Evolutionary conservation across 2,113 vertebrate genomes (phyloP), one percentile per base, ranked within the genome.

Genomic region (Spermophilus dauricus): DNA sequence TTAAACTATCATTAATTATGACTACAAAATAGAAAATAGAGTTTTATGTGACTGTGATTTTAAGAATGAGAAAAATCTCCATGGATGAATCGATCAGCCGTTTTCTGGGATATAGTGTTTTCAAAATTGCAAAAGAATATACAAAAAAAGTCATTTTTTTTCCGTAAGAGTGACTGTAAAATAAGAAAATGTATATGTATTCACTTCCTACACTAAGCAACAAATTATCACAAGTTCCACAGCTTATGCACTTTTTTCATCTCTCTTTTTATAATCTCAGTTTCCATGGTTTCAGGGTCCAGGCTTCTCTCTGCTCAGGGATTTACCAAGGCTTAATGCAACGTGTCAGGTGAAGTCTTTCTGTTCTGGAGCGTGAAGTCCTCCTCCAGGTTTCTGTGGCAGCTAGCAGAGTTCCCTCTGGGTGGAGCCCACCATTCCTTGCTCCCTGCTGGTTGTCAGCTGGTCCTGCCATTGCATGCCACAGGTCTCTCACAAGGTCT

Each of bases 401-500:
- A 32, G 8, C n/a, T 7, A 4, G 26, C 34, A 28, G 37, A 76
- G 65, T 32, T n/a, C 67, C 67, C n/a, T n/a, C 20, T 39, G 24
- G 13, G 22, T 6, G 1, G 3, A 63, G 16, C 61, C 5, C 24
- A 17, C 7, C 20, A 58, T 58, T 37, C 22, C 6, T 53, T 32
- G 61, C 24, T 63, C 42, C 42, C 9, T 61, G 10, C 18, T 48
- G n/a, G 18, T 42, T 72, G 30, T 30, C 32, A 56, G 7, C 18
- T 30, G 1, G 0, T 1, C 18, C 32, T 32, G 11, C 11, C 8
- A 16, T 4, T 24, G 26, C 2, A 1, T 67, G n/a, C 26, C 30
- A 6, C 2, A 4, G 8, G 8, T 1, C 8, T 6, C 6, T 17
- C 48, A 34, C 2, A 37, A 37, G 42, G 37, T 70, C 5, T 67